Percentiles rank a stretch among this genome's conserved stretches.
phyloP scores from a whole-genome alignment of 37 sponge, comb jelly and placozoan species.

The Spongilla lacustris region DNA sequence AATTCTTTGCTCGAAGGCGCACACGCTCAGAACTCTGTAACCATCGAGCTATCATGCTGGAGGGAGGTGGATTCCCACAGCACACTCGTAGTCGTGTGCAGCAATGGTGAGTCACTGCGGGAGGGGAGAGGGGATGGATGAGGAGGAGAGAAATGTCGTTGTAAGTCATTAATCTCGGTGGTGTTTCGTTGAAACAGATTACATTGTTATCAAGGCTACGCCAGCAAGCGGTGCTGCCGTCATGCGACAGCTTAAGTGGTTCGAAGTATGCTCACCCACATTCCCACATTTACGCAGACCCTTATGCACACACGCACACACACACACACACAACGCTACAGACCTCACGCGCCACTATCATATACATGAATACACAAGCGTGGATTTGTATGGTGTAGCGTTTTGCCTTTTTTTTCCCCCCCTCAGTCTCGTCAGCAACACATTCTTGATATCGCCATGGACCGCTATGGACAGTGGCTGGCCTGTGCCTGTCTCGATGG shows the following conservation, averaged over 20 bases:
- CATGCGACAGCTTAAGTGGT: conserved; percentile 81
- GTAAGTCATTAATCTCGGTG: background rate
- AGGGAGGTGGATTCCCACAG: conserved; percentile 35
- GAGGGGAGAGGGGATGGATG: background rate
- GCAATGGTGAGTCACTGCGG: conserved; percentile 53
- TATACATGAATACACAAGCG: too few species aligned
- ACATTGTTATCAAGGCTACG: conserved; percentile 34
- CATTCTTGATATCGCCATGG: conserved; percentile 64
- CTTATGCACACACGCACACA: too few species aligned
- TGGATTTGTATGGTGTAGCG: background rate
- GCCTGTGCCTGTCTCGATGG: conserved; percentile 81
- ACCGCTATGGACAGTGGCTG: conserved; percentile 85
- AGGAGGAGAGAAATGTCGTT: background rate
- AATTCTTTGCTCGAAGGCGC: background rate
- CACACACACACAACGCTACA: too few species aligned
- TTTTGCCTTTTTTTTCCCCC: background rate
- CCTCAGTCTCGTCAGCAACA: conserved; percentile 37
- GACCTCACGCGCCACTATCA: too few species aligned
- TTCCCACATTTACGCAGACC: background rate
- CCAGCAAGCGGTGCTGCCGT: conserved; percentile 9
- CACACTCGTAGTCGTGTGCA: conserved; percentile 60
- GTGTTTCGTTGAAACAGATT: conserved; percentile 7
- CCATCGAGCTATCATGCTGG: conserved; percentile 60
- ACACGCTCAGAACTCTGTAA: conserved; percentile 7
- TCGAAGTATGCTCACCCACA: conserved; percentile 45